Evolutionary conservation across 2,113 vertebrate genomes (phyloP).

Genomic region (Chaetorhynchus papuensis): DNA sequence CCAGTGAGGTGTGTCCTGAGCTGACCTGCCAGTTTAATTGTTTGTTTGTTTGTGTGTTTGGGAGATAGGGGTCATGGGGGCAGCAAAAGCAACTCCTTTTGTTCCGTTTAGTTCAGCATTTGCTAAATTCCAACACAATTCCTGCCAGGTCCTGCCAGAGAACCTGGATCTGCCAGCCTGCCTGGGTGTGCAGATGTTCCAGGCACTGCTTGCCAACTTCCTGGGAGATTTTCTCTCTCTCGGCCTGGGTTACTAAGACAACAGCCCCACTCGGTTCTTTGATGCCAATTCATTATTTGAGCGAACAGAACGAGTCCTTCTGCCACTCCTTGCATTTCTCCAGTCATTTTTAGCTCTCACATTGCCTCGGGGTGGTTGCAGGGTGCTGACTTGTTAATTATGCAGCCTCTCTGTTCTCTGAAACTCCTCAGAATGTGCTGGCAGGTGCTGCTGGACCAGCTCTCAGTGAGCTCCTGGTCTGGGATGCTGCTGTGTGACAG

Average conservation of each 20-base stretch:
- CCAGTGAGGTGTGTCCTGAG: background rate
- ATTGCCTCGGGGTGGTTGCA: background rate
- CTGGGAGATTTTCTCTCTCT: background rate
- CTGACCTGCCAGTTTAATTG: background rate
- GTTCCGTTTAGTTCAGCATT: background rate
- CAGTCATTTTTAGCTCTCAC: background rate
- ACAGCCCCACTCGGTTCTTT: background rate
- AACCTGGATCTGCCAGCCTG: background rate
- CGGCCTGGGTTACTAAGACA: conserved; percentile 27
- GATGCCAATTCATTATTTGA: conserved; percentile 35
- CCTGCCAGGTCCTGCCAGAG: background rate
- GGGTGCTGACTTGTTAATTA: background rate
- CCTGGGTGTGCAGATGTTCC: background rate
- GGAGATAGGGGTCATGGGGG: fast-evolving
- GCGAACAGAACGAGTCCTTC: conserved; percentile 44
- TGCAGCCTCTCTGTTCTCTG: background rate
- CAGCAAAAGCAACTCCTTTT: background rate
- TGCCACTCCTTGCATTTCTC: background rate
- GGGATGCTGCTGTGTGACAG: background rate
- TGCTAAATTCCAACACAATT: background rate
- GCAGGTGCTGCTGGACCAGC: background rate
- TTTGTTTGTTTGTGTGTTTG: background rate
- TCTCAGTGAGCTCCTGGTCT: background rate
- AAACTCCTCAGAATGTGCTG: background rate
- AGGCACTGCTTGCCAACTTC: background rate